These are phyloP conservation scores for Eledone cirrhosa DNA, from an alignment of 2,888 invertebrate genomes.

Conservation along the genomic window DNA sequence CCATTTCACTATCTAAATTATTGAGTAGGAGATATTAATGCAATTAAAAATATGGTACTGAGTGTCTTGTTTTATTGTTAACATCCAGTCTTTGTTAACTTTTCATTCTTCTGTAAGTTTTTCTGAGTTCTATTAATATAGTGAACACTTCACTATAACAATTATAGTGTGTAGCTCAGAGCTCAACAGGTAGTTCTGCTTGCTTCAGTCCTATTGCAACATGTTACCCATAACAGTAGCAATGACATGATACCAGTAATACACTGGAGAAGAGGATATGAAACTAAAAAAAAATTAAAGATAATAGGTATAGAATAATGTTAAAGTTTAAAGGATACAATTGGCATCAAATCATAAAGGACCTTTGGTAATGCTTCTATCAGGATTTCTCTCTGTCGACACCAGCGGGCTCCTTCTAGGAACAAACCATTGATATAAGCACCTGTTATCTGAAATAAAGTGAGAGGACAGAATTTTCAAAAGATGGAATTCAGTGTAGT, in stretches of 20 bases:
- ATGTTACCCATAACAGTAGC: background rate
- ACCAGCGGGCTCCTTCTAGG: constrained; percentile 66
- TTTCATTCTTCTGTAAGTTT: too few species aligned
- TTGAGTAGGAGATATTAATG: too few species aligned
- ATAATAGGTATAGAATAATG: fast-evolving
- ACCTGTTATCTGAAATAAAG: constrained; percentile 55
- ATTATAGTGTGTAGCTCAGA: too few species aligned
- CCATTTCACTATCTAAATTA: too few species aligned
- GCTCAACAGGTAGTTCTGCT: background rate
- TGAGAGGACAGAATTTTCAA: background rate
- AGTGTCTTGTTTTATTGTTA: too few species aligned
- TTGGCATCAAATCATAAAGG: constrained; percentile 63
- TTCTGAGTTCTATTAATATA: too few species aligned
- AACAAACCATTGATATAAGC: constrained; percentile 64
- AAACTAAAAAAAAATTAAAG: background rate
- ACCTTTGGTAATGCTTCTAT: constrained; percentile 61
- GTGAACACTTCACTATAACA: too few species aligned
- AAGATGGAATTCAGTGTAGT: background rate
- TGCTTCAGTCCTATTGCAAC: background rate
- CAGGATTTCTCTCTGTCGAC: constrained; percentile 48
- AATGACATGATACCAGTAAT: background rate
- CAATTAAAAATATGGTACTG: too few species aligned
- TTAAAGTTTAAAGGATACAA: constrained; percentile 56
- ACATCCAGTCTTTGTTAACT: too few species aligned
- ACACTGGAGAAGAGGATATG: background rate